Base-by-base conservation (phyloP, 2,113 vertebrate species). In the Gasterosteus nipponicus region DNA sequence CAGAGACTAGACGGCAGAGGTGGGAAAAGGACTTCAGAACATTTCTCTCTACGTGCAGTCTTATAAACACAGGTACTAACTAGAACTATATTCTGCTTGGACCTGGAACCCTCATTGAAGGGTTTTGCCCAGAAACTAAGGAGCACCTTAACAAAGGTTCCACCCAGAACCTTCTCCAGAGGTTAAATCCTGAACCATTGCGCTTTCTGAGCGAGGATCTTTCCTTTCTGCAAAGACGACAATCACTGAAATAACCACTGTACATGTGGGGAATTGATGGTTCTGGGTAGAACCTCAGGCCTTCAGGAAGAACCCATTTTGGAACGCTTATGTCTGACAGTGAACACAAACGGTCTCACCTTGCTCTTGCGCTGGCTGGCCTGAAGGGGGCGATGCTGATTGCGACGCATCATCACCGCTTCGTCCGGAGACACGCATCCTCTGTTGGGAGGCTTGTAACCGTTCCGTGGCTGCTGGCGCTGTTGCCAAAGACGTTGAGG, bases 331-430 rank as follows among this genome's bases (percentile, higher is more conserved):
- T 54, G 26, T 29, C 11, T 54, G 5, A 26, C 22, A 11, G n/a
- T 26, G n/a, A 26, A 26, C 51, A 54, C 7, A 12, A 26, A 26
- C 8, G 10, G 59, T 33, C 86, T 87, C 67, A 91, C 92, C 87
- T 98, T 99, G 93, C 97, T 95, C 80, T 98, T 97, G 73, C 94
- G 93, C 89, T 98, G 97, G 79, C 92, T 93, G 29, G 89, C 91
- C 88, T 95, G 94, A 46, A 95, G 92, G 41, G 94, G 89, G 8
- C 85, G 92, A 10, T 91, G 91, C 31, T 91, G 89, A 64, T 78
- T 91, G 47, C 72, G 87, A 0, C 73, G 81, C 82, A 87, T 87
- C 85, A 91, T 73, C 0, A 89, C 79, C 0, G 86, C 81, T 15
- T 93, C 91, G 12, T 94, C 92, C 0, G 92, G 93, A 4, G 92